Conservation (phyloP, 2,797 vertebrate genomes). For the Coendou prehensilis region DNA sequence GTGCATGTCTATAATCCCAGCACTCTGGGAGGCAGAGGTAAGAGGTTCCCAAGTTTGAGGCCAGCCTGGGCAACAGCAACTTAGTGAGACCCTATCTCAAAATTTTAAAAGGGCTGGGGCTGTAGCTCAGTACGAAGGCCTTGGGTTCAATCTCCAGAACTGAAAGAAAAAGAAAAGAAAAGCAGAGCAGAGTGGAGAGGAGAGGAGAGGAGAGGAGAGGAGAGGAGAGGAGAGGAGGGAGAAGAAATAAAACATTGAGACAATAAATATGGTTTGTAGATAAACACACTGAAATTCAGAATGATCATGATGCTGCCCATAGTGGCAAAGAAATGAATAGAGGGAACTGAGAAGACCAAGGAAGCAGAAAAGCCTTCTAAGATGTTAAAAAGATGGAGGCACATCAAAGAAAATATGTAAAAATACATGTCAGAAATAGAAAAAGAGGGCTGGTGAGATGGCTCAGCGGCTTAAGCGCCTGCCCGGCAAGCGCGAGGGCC, state of each 20-base stretch:
- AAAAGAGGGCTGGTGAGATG: too few relatives aligned
- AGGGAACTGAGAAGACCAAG: not conserved
- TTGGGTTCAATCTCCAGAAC: not conserved
- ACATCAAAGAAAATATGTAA: slow-evolving; percentile 17
- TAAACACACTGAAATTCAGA: not conserved
- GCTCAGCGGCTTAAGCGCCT: too few relatives aligned
- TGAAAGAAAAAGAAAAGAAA: not conserved
- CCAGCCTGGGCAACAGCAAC: not conserved
- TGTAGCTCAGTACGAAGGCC: not conserved
- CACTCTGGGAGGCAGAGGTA: not conserved
- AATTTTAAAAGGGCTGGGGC: not conserved
- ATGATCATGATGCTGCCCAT: not conserved
- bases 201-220: not conserved
- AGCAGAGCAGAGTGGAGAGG: too few relatives aligned
- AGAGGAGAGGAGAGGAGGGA: not conserved
- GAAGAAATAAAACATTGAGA: not conserved
- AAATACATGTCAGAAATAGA: not conserved
- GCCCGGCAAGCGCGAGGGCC: too few relatives aligned
- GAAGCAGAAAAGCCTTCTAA: not conserved
- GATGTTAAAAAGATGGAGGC: slow-evolving; percentile 14
- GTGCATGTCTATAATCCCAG: not conserved
- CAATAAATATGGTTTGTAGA: slow-evolving; percentile 16
- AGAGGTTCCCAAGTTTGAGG: not conserved
- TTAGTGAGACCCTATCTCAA: not conserved
- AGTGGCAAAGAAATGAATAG: not conserved